Evolutionary conservation across 2,113 vertebrate species (phyloP).

Genomic region (Uria aalge): DNA sequence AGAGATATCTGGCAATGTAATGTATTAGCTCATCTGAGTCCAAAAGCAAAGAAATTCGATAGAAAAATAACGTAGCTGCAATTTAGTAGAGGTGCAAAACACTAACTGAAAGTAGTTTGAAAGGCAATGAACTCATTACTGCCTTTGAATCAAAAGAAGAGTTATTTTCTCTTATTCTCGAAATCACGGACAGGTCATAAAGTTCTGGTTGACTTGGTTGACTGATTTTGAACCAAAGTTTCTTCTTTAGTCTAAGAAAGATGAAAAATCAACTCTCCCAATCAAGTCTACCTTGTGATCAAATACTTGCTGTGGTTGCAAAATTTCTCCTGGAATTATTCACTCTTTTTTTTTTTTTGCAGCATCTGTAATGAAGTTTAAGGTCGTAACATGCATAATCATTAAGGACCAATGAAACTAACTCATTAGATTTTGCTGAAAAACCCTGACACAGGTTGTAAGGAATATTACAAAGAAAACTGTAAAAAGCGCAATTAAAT

Average conservation of each 20-base stretch:
- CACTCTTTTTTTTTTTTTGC: background rate
- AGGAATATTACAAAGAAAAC: background rate
- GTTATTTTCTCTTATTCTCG: background rate
- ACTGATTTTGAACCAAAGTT: background rate
- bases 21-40: background rate
- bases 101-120: rapidly evolving
- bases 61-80: background rate
- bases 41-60: background rate
- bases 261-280: background rate
- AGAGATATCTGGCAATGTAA: background rate
- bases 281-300: background rate
- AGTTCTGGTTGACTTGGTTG: background rate
- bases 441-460: background rate
- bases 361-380: background rate
- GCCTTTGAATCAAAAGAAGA: background rate
- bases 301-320: background rate
- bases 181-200: background rate
- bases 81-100: background rate
- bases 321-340: background rate
- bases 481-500: background rate
- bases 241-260: background rate
- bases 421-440: background rate
- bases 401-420: background rate
- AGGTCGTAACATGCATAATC: rapidly evolving
- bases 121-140: background rate